phyloP scores from a whole-genome alignment of 1,140 invertebrate species.

The Ostrea denselamellosa region DNA sequence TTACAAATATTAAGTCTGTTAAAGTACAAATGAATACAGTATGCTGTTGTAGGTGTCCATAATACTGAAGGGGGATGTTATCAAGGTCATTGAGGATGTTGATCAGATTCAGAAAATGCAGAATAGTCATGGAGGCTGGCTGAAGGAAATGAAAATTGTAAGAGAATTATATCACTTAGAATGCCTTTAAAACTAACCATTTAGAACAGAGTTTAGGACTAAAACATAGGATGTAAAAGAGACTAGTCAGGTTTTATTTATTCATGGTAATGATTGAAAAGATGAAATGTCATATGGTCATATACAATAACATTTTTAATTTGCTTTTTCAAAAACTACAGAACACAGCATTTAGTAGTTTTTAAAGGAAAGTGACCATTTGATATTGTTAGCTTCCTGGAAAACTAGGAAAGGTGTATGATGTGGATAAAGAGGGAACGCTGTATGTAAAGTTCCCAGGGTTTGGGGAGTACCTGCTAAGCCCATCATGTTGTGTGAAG shows the following conservation, averaged over 20 bases:
- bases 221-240: too few species aligned
- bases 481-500: conserved; percentile 49
- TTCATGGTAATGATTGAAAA: too few species aligned
- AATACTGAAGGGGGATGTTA: conserved; percentile 18
- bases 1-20: not conserved
- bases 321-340: too few species aligned
- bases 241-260: too few species aligned
- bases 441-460: conserved; percentile 49
- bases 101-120: conserved; percentile 9
- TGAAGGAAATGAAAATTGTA: conserved; percentile 56
- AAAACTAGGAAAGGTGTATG: conserved; percentile 41
- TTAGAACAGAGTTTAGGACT: too few species aligned
- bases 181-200: not conserved
- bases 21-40: not conserved
- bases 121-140: conserved; percentile 59
- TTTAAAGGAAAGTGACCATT: too few species aligned
- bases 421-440: conserved; percentile 55
- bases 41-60: conserved; percentile 21
- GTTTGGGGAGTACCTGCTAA: conserved; percentile 28
- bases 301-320: too few species aligned
- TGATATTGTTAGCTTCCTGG: not conserved
- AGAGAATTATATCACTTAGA: conserved; percentile 41
- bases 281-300: too few species aligned
- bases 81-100: conserved; percentile 6
- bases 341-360: too few species aligned